Conservation (phyloP, 2,888 invertebrate genomes). For the Lasioglossum marginatum region DNA sequence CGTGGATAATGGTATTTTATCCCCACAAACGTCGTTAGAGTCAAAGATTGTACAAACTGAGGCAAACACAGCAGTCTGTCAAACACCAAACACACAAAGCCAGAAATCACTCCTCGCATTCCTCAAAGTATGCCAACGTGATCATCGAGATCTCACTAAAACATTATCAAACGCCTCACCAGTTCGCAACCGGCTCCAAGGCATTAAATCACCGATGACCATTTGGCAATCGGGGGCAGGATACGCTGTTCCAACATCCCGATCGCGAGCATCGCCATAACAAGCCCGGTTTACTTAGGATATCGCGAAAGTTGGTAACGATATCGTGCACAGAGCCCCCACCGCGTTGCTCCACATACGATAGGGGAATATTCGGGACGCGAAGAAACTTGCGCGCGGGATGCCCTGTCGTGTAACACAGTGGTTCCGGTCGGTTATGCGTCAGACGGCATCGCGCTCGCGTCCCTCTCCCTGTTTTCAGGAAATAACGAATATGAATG, state of each 20-base stretch:
- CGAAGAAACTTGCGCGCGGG: conserved; percentile 45
- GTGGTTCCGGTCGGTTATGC: conserved; percentile 66
- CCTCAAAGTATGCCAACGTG: neutral
- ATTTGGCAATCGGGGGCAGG: neutral
- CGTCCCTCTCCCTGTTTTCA: conserved; percentile 38
- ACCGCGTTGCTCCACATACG: conserved; percentile 5
- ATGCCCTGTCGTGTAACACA: conserved; percentile 53
- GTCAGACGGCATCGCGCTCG: conserved; percentile 56
- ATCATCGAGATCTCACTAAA: neutral
- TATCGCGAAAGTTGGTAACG: conserved; percentile 18
- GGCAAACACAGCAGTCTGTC: neutral
- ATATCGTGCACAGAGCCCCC: conserved; percentile 1
- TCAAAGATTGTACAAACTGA: neutral
- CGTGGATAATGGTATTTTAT: neutral
- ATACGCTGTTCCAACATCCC: neutral
- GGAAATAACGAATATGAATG: conserved; percentile 56
- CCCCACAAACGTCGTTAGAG: neutral
- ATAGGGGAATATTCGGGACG: conserved; percentile 45
- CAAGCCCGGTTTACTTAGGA: conserved; percentile 1
- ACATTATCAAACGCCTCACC: neutral
- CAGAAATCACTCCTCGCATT: neutral
- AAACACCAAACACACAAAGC: neutral
- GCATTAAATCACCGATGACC: neutral
- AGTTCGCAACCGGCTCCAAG: neutral
- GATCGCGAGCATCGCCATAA: neutral